Conservation (phyloP, 92 coral and sea anemone species). For the Siderastrea siderea region DNA sequence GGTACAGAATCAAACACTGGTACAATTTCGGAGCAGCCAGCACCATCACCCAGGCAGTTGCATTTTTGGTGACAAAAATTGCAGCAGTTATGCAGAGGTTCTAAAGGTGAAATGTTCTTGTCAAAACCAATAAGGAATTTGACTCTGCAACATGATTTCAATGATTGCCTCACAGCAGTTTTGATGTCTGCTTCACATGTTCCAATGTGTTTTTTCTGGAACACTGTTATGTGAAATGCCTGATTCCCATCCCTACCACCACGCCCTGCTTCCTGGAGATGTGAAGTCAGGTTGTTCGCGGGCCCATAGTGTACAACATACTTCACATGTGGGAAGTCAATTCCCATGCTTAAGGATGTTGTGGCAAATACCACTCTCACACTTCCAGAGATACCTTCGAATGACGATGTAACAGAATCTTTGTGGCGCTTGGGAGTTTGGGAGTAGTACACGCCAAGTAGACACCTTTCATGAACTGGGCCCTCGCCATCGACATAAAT, state of each 20-base stretch:
- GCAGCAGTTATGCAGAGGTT: constrained; percentile 40
- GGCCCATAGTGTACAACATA: constrained; percentile 61
- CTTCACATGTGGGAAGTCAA: constrained; percentile 34
- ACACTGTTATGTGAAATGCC: constrained; percentile 27
- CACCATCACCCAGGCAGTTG: constrained; percentile 8
- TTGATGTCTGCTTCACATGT: constrained; percentile 30
- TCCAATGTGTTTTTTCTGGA: constrained; percentile 28
- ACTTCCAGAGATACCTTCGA: constrained; percentile 25
- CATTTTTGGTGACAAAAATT: constrained; percentile 33
- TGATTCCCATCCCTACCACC: constrained; percentile 38
- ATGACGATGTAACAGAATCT: constrained; percentile 37
- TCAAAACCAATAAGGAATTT: constrained; percentile 31
- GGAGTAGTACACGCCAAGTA: constrained; percentile 39
- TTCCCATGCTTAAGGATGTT: constrained; percentile 50
- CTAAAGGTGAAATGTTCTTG: not conserved
- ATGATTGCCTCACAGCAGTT: not conserved
- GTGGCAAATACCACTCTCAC: constrained; percentile 40
- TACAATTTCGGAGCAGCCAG: not conserved
- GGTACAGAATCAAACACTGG: constrained; percentile 17
- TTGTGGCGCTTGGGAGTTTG: constrained; percentile 31
- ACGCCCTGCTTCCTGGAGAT: constrained; percentile 53
- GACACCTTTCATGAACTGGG: constrained; percentile 22
- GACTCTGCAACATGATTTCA: constrained; percentile 13
- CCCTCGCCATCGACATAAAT: not conserved
- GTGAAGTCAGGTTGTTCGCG: constrained; percentile 24